Evolutionary conservation across 2,888 invertebrate species (phyloP), one percentile per base, ranked within the genome.

Genomic region (Pyrocoelia pectoralis): DNA sequence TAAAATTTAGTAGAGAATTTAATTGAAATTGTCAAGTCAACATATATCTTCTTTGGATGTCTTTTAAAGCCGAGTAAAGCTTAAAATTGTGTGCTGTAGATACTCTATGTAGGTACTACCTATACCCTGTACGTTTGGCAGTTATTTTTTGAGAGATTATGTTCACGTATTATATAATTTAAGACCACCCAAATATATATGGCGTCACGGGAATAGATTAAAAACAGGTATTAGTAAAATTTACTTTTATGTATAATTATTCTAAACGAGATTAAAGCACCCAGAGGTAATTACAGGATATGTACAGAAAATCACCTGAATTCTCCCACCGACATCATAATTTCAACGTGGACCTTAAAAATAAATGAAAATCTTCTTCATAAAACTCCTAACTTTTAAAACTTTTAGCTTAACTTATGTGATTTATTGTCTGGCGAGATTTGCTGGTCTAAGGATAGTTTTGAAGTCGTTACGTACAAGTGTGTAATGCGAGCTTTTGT

Each of bases 401-500:
- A 54, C 60, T 60, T 62, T 54, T 28, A 50, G 29, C 38, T 58
- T 40, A 40, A 63, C 58, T 58, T 63, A 41, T 14, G 43, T 56
- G 64, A 64, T 59, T 64, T 64, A 64, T 56, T 63, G 65, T 65
- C 67, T 69, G 57, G 65, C 60, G 63, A 70, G 68, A 69, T 70
- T 68, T 70, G 67, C 68, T 68, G 62, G 61, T 68, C 68, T 68
- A 73, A 72, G 74, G 74, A 74, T 72, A 76, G 74, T 76, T 76
- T 73, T 72, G 73, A 76, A 76, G 75, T 76, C 77, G 75, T 77
- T 77, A 74, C 69, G 68, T 71, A 70, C 77, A 75, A 76, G 71
- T 75, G 76, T 74, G 71, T 72, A 70, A 60, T 72, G 70, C 71
- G 69, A 59, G 68, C 70, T 72, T 69, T 68, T 70, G 68, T 65